A percentile compares a stretch with the other conserved stretches of the same genome.
Conservation (phyloP, 2,797 vertebrate species). For the Tragelaphus oryx region DNA sequence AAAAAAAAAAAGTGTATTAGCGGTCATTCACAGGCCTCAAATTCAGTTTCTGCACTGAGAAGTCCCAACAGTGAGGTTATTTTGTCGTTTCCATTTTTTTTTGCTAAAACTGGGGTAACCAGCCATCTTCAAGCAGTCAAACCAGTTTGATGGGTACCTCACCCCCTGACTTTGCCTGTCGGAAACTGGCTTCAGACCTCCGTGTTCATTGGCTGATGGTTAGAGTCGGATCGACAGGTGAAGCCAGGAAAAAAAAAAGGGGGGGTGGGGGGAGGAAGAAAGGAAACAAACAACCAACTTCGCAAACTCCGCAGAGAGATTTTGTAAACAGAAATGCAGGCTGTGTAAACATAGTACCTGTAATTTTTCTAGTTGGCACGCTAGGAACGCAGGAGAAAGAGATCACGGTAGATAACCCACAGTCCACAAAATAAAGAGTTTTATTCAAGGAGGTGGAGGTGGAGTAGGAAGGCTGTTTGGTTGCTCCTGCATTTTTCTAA, state of each 20-base stretch:
- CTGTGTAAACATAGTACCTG: conserved; percentile 33
- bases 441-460: neutral
- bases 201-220: neutral
- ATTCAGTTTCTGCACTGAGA: neutral
- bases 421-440: neutral
- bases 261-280: too few relatives aligned
- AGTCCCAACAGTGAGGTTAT: neutral
- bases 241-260: neutral
- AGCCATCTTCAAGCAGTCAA: conserved; percentile 39
- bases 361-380: neutral
- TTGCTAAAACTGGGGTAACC: neutral
- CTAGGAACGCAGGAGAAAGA: neutral
- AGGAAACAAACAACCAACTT: neutral
- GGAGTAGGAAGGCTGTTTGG: neutral
- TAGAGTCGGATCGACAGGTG: conserved; percentile 14
- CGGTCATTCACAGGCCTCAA: neutral
- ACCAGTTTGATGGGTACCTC: conserved; percentile 57
- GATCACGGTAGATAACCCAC: neutral
- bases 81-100: neutral
- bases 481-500: neutral
- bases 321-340: conserved; percentile 57
- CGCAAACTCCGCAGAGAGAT: conserved; percentile 14
- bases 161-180: neutral
- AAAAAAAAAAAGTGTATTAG: neutral
- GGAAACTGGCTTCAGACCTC: conserved; percentile 24